Conservation (phyloP, 2,113 vertebrate species). For the Mesembrinibis cayennensis region DNA sequence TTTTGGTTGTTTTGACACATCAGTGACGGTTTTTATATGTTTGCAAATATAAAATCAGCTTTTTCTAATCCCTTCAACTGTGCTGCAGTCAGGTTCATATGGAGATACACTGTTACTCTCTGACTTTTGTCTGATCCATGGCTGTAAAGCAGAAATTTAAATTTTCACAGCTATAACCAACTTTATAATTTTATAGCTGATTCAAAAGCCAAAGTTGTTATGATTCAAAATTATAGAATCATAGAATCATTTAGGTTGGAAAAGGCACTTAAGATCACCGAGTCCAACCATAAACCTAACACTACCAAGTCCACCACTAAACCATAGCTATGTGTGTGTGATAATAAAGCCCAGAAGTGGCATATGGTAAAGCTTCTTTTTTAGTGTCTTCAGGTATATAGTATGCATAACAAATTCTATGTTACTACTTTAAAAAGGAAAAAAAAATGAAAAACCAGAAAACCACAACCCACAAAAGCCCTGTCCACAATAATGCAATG, state of each 20-base stretch:
- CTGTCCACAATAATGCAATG: not conserved
- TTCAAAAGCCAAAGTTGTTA: not conserved
- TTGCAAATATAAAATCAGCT: not conserved
- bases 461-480: not conserved
- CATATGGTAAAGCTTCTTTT: not conserved
- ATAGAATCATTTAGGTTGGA: not conserved
- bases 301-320: not conserved
- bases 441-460: no score
- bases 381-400: not conserved
- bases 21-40: not conserved
- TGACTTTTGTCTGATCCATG: not conserved
- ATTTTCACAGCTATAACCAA: not conserved
- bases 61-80: not conserved
- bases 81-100: not conserved
- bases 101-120: not conserved
- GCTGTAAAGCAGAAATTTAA: not conserved
- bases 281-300: not conserved
- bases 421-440: not conserved
- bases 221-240: not conserved
- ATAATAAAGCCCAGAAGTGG: not conserved
- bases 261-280: not conserved
- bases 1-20: not conserved
- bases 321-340: not conserved
- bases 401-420: not conserved
- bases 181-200: not conserved